A percentile compares a stretch with the other conserved stretches of the same genome.
These are phyloP conservation scores for Dufourea novaeangliae DNA, from an alignment of 1,140 invertebrate species.

Conservation along the genomic window DNA sequence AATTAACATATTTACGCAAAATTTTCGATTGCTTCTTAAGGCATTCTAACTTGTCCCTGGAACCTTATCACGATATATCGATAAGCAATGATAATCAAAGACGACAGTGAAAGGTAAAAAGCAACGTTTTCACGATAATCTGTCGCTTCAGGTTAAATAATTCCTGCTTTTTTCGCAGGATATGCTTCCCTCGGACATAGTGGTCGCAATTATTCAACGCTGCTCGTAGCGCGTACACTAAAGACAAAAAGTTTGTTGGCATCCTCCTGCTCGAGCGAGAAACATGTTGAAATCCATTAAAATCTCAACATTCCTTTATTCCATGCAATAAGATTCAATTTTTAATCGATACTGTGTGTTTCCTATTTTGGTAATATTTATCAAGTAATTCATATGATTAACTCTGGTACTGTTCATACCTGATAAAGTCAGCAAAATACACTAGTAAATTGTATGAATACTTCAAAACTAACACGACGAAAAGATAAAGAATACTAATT, in stretches of 20 bases:
- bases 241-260: not conserved
- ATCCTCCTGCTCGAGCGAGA: not conserved
- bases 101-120: not conserved
- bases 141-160: not conserved
- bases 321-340: not conserved
- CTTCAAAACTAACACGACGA: too few species aligned
- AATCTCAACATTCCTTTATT: not conserved
- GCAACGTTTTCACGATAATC: not conserved
- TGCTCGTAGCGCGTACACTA: not conserved
- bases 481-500: too few species aligned
- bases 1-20: slow-evolving; percentile 1
- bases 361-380: too few species aligned
- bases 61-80: not conserved
- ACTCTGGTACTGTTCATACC: too few species aligned
- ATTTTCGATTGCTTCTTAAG: not conserved
- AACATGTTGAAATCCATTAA: too few species aligned
- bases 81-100: slow-evolving; percentile 8
- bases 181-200: not conserved
- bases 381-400: too few species aligned
- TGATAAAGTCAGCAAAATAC: too few species aligned
- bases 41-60: not conserved
- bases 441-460: too few species aligned
- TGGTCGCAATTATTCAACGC: not conserved
- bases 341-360: too few species aligned
- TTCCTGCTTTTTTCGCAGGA: not conserved